phyloP scores from a whole-genome alignment of 37 sponge, comb jelly and placozoan species.

The Diacarnus erythraeanus region DNA sequence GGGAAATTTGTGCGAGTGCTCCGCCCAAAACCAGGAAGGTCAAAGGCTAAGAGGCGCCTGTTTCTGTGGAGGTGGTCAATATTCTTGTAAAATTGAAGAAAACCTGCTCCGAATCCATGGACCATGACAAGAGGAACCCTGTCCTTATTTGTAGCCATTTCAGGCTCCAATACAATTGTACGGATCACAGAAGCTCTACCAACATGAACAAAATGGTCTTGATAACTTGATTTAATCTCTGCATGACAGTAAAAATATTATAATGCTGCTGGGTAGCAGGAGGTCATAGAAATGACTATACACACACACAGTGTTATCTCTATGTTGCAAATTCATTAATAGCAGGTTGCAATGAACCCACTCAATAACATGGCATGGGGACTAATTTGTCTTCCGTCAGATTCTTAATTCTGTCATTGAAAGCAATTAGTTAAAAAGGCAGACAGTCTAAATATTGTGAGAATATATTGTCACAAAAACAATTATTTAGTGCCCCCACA shows the following conservation, averaged over 20 bases:
- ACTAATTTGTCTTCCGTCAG: no score
- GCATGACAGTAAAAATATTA: background rate
- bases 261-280: no score
- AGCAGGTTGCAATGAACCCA: no score
- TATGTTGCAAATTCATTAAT: no score
- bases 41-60: slow-evolving; percentile 73
- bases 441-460: no score
- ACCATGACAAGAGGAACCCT: slow-evolving; percentile 79
- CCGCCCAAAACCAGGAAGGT: slow-evolving; percentile 92
- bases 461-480: no score
- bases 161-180: slow-evolving; percentile 39
- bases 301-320: no score
- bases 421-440: no score
- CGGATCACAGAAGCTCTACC: slow-evolving; percentile 14
- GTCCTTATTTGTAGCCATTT: background rate
- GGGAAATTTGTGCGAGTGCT: slow-evolving; percentile 74
- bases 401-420: no score
- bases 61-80: slow-evolving; percentile 59
- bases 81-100: slow-evolving; percentile 79
- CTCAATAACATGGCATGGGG: no score
- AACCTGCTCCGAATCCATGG: slow-evolving; percentile 92
- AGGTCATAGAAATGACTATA: no score
- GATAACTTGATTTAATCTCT: slow-evolving; percentile 34
- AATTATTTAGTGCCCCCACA: no score
- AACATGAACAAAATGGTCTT: slow-evolving; percentile 27